Conservation (phyloP, 2,888 invertebrate species). For the Ophion slaviceki region DNA sequence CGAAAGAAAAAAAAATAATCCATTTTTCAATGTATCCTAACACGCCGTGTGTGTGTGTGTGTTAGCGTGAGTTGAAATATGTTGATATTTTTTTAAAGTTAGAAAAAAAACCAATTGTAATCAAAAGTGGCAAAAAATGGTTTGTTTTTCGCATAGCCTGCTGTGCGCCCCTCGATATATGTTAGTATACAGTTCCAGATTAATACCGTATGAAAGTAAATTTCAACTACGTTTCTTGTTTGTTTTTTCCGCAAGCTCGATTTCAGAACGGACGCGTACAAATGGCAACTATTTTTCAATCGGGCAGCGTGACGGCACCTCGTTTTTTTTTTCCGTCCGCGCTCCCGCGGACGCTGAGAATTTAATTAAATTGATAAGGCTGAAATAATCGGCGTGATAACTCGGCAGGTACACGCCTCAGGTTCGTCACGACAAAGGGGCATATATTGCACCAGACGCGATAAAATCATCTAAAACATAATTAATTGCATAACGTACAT, state of each 20-base stretch:
- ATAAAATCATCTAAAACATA: background rate
- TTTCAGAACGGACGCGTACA: background rate
- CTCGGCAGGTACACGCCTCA: background rate
- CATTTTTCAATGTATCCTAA: no score
- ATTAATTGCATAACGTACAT: constrained; percentile 2
- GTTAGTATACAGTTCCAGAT: background rate
- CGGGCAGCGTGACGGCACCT: background rate
- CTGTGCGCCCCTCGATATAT: no score
- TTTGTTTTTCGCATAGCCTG: background rate
- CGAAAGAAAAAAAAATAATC: no score
- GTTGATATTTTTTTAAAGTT: no score
- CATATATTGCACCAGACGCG: background rate
- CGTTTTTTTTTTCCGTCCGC: background rate
- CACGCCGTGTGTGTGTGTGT: no score
- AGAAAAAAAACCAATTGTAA: no score
- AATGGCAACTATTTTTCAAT: background rate
- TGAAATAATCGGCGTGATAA: constrained; percentile 10
- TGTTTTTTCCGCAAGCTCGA: background rate
- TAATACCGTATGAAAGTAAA: background rate
- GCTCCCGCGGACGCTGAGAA: background rate
- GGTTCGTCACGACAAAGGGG: constrained; percentile 1
- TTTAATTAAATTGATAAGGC: constrained; percentile 35
- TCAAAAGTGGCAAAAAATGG: background rate
- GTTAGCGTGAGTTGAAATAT: no score
- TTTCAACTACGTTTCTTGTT: background rate